Evolutionary conservation across 2,113 vertebrate genomes (phyloP).

Genomic region (Colaptes auratus): DNA sequence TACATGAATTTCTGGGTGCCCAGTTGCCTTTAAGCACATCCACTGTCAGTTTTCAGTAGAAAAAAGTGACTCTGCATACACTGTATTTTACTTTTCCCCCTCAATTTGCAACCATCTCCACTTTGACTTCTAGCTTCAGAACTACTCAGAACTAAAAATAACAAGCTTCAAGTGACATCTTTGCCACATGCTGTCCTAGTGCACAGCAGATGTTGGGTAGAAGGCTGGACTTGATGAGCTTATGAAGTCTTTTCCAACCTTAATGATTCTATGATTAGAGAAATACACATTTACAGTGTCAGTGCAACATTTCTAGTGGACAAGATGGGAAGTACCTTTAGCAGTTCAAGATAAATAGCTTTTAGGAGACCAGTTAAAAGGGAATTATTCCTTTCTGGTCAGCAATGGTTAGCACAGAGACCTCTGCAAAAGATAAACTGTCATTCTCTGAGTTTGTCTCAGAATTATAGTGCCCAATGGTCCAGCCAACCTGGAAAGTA

Average conservation of each 20-base stretch:
- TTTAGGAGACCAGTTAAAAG: neutral
- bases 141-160: neutral
- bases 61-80: neutral
- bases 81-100: neutral
- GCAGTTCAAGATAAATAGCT: neutral
- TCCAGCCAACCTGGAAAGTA: neutral
- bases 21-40: neutral
- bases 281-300: accelerated
- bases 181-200: neutral
- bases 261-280: too few species aligned
- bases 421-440: neutral
- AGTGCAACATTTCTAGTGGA: neutral
- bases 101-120: neutral
- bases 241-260: too few species aligned
- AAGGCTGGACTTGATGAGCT: too few species aligned
- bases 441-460: neutral
- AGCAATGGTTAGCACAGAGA: neutral
- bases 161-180: neutral
- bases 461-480: neutral
- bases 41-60: neutral
- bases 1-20: neutral
- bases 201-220: neutral
- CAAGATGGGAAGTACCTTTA: neutral
- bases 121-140: neutral
- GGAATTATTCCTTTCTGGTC: neutral